Evolutionary conservation across 2,113 vertebrate species (phyloP).

Genomic region (Brevimyrus niger): DNA sequence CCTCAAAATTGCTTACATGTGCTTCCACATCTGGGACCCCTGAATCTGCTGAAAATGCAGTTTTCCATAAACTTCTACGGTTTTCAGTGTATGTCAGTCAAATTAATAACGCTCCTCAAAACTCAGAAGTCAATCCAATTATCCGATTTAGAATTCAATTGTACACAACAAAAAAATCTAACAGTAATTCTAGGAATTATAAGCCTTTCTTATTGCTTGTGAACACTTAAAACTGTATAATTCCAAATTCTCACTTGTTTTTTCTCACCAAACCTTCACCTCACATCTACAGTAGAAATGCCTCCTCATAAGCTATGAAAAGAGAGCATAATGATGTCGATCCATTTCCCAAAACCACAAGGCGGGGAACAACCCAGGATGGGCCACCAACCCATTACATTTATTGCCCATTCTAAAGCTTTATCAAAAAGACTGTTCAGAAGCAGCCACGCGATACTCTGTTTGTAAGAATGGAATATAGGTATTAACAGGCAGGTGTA

Average conservation of each 20-base stretch:
- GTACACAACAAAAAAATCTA: background rate
- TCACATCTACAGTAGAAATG: too few relatives aligned
- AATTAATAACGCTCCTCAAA: background rate
- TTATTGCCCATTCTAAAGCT: background rate
- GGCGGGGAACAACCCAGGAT: too few relatives aligned
- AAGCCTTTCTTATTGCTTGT: background rate
- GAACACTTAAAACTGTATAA: background rate
- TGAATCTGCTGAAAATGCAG: background rate
- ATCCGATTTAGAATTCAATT: background rate
- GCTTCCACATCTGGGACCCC: background rate
- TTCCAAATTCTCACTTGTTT: background rate
- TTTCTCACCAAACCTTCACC: too few relatives aligned
- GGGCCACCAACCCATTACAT: background rate
- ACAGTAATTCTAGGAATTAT: background rate
- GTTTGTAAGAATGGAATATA: background rate
- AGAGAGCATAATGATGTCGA: background rate
- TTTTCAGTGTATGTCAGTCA: background rate
- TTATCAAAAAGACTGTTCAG: background rate
- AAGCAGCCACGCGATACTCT: background rate
- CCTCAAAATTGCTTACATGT: background rate
- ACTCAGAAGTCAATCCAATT: background rate
- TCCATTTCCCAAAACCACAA: too few relatives aligned
- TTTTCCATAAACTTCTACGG: background rate
- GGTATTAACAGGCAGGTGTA: background rate
- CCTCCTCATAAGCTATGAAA: background rate